Conservation (phyloP, 2,113 vertebrate genomes). For the Pluvianellus socialis region DNA sequence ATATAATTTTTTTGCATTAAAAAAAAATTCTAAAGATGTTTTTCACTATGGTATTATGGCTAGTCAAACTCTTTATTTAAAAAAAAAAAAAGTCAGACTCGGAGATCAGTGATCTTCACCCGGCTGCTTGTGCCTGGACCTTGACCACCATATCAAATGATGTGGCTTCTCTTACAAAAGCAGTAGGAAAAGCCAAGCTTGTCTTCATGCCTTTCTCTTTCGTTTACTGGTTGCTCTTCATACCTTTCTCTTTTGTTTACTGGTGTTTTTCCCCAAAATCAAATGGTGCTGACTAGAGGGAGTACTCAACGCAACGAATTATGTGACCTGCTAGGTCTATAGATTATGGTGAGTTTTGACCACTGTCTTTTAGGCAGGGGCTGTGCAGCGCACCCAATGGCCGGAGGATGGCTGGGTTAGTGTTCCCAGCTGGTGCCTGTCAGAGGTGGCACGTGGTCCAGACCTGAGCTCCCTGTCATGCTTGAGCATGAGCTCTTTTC, state of each 20-base stretch:
- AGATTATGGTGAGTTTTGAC: background rate
- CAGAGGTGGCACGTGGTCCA: background rate
- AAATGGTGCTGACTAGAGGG: background rate
- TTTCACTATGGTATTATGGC: background rate
- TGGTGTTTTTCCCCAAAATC: background rate
- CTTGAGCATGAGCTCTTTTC: background rate
- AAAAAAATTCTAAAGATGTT: background rate
- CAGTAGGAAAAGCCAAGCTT: background rate
- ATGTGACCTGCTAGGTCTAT: background rate
- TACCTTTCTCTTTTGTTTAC: background rate
- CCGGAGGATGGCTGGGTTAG: background rate
- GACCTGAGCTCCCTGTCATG: rapidly evolving
- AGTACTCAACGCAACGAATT: rapidly evolving
- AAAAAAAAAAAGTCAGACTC: background rate
- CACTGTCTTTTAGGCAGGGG: background rate
- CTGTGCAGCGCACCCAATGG: rapidly evolving
- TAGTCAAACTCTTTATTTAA: background rate
- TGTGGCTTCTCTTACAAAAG: background rate
- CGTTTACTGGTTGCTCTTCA: background rate
- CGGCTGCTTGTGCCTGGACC: background rate
- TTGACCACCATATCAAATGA: rapidly evolving
- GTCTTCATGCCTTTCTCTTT: background rate
- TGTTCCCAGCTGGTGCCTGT: background rate
- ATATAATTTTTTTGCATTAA: background rate
- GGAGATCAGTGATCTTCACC: background rate